Evolutionary conservation across 2,797 vertebrate species (phyloP).

Genomic region (Sebastes iracundus): DNA sequence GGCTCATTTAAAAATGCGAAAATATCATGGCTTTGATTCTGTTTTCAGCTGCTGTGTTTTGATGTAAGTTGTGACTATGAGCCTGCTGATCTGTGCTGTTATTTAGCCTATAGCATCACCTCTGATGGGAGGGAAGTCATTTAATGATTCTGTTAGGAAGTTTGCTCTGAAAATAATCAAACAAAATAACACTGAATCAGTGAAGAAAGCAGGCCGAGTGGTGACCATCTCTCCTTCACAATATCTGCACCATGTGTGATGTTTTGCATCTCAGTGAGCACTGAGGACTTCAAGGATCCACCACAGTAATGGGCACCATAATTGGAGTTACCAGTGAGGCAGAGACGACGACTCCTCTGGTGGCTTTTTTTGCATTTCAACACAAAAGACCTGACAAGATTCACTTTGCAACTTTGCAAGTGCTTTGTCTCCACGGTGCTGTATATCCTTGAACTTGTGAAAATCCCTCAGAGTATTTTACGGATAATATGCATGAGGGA

Average conservation of each 20-base stretch:
- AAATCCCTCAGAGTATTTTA: conserved; percentile 65
- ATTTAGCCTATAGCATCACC: conserved; percentile 31
- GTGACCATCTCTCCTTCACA: conserved; percentile 28
- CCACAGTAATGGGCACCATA: conserved; percentile 25
- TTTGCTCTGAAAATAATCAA: conserved; percentile 31
- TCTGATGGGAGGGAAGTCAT: conserved; percentile 49
- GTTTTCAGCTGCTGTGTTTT: conserved; percentile 16
- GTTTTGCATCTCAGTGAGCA: conserved; percentile 32
- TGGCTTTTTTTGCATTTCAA: conserved; percentile 33
- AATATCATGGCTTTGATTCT: neutral
- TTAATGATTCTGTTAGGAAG: conserved; percentile 43
- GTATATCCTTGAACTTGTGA: conserved; percentile 61
- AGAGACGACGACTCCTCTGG: conserved; percentile 24
- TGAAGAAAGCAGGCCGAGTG: conserved; percentile 17
- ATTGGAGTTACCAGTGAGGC: conserved; percentile 45
- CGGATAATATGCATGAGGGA: conserved; percentile 65
- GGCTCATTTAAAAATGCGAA: neutral
- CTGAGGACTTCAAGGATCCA: conserved; percentile 35
- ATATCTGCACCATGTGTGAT: conserved; percentile 17
- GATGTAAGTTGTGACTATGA: conserved; percentile 6
- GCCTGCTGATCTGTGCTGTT: conserved; percentile 34
- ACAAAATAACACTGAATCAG: conserved; percentile 20
- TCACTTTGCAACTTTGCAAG: conserved; percentile 37
- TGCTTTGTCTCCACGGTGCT: conserved; percentile 29
- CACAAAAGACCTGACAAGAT: conserved; percentile 26